Evolutionary conservation across 2,797 vertebrate species (phyloP).

Genomic region (Chelmon rostratus): DNA sequence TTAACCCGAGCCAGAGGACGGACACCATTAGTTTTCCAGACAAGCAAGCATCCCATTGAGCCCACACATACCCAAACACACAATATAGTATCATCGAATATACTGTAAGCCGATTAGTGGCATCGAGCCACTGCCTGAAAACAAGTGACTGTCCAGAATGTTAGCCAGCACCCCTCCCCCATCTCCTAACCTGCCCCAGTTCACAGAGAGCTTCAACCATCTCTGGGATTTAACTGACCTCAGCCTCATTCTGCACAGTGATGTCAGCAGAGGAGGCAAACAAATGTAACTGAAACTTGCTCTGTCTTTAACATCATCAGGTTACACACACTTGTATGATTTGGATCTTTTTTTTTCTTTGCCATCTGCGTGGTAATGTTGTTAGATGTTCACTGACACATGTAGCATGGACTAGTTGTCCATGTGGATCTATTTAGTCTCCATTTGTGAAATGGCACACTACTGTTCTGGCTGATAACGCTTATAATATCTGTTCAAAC

Average conservation of each 20-base stretch:
- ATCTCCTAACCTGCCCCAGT: constrained; percentile 31
- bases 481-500: neutral
- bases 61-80: neutral
- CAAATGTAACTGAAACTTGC: neutral
- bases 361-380: too few relatives aligned
- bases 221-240: constrained; percentile 49
- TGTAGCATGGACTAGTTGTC: too few relatives aligned
- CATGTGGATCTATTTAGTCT: neutral
- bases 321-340: neutral
- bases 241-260: constrained; percentile 38
- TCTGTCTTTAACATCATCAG: neutral
- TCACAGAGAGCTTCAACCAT: constrained; percentile 46
- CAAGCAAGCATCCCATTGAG: neutral
- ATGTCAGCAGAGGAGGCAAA: constrained; percentile 16
- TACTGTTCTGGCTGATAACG: neutral
- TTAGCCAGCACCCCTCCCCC: constrained; percentile 36
- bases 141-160: constrained; percentile 15
- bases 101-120: constrained; percentile 35
- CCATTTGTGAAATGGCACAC: neutral
- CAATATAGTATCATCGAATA: neutral
- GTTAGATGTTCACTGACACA: too few relatives aligned
- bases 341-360: too few relatives aligned
- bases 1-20: constrained; percentile 34
- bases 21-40: constrained; percentile 14
- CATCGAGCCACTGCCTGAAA: constrained; percentile 22